Conservation (phyloP, 2,797 vertebrate species). For the Heterohyrax brucei region DNA sequence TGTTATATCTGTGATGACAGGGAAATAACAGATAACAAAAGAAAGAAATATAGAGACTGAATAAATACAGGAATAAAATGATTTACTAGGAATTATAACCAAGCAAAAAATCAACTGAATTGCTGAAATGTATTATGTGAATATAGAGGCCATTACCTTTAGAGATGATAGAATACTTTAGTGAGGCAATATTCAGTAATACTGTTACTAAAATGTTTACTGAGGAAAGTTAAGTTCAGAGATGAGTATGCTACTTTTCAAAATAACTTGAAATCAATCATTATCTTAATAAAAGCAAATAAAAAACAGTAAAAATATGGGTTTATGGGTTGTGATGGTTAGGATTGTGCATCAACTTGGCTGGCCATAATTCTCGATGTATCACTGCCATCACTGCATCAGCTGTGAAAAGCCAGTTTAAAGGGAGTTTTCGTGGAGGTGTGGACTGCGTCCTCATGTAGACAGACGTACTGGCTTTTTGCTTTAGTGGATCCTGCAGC, state of each 20-base stretch:
- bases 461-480: no score
- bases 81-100: constrained; percentile 27
- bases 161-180: not conserved
- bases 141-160: constrained; percentile 14
- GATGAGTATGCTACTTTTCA: constrained; percentile 15
- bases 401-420: no score
- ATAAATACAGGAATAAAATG: not conserved
- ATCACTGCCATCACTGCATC: no score
- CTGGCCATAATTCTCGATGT: no score
- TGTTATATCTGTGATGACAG: not conserved
- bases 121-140: not conserved
- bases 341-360: no score
- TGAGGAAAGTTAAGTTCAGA: constrained; percentile 47
- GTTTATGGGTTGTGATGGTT: not conserved
- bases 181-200: not conserved
- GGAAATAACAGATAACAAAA: constrained; percentile 17
- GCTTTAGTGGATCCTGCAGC: no score
- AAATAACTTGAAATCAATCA: not conserved
- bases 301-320: not conserved
- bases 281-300: constrained; percentile 23
- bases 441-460: no score
- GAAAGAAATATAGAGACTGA: not conserved
- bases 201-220: constrained; percentile 60
- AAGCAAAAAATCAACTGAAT: constrained; percentile 22
- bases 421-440: no score